Evolutionary conservation across 1,140 invertebrate genomes (phyloP).

Genomic region (Philaenus spumarius): DNA sequence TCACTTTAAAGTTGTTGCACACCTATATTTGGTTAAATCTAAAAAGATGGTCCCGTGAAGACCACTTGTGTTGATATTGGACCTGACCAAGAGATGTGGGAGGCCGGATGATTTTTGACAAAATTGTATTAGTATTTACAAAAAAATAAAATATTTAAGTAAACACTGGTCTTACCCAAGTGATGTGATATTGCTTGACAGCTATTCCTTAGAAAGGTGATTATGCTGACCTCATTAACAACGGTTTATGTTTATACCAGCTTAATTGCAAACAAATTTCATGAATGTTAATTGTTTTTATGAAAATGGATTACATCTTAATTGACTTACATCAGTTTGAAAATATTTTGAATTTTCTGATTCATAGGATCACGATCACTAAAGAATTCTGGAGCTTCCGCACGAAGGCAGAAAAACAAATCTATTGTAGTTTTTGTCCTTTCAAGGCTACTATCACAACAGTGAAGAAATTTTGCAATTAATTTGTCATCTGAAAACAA

Average conservation of each 20-base stretch:
- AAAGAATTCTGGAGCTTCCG: slow-evolving; percentile 38
- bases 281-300: background rate
- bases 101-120: too few species aligned
- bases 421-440: slow-evolving; percentile 37
- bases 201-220: background rate
- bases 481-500: slow-evolving; percentile 34
- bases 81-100: too few species aligned
- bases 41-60: too few species aligned
- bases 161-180: background rate
- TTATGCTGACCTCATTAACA: background rate
- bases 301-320: background rate
- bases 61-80: too few species aligned
- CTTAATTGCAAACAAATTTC: background rate
- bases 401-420: slow-evolving; percentile 32
- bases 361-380: slow-evolving; percentile 34
- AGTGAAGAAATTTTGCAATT: slow-evolving; percentile 34
- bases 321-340: slow-evolving; percentile 30
- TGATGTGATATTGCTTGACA: background rate
- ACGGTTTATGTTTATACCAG: background rate
- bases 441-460: slow-evolving; percentile 37
- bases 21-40: too few species aligned
- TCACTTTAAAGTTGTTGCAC: too few species aligned
- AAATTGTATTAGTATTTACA: too few species aligned
- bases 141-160: background rate
- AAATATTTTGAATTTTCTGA: slow-evolving; percentile 31